Evolutionary conservation across 2,888 invertebrate genomes (phyloP).

Genomic region (Drosophila monieri): DNA sequence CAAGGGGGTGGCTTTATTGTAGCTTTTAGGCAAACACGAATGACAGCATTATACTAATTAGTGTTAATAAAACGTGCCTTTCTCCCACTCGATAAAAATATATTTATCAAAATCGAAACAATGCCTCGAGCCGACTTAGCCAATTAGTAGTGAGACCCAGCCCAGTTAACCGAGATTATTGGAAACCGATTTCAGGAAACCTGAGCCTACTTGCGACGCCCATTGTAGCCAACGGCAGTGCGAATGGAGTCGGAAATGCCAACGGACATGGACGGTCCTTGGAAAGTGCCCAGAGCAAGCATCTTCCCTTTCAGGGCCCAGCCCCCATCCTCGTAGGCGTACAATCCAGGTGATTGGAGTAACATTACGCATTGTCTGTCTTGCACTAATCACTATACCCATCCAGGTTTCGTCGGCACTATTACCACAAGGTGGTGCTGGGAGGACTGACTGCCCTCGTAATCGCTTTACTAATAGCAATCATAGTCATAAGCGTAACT

Average conservation of each 20-base stretch:
- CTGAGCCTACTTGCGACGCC: slow-evolving; percentile 65
- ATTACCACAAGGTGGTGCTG: slow-evolving; percentile 86
- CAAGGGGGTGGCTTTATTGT: background rate
- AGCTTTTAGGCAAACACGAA: slow-evolving; percentile 19
- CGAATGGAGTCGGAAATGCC: slow-evolving; percentile 3
- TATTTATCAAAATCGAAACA: slow-evolving; percentile 16
- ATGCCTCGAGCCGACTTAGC: background rate
- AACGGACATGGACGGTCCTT: background rate
- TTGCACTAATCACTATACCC: slow-evolving; percentile 33
- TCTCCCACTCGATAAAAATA: slow-evolving; percentile 3
- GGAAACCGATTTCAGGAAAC: slow-evolving; percentile 62
- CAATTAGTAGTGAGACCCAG: slow-evolving; percentile 16
- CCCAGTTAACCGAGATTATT: background rate
- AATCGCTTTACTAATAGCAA: slow-evolving; percentile 85
- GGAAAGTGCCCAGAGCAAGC: slow-evolving; percentile 55
- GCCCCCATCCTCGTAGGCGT: slow-evolving; percentile 80
- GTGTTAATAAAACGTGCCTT: slow-evolving; percentile 48
- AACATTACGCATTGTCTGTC: slow-evolving; percentile 1
- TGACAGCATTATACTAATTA: slow-evolving; percentile 57
- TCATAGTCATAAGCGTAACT: slow-evolving; percentile 85
- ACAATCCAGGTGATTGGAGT: slow-evolving; percentile 82
- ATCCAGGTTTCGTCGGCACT: slow-evolving; percentile 87
- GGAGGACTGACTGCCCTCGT: slow-evolving; percentile 85
- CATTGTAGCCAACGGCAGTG: slow-evolving; percentile 38
- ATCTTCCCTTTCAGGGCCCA: slow-evolving; percentile 49